Base-by-base conservation (phyloP, 1,140 invertebrate genomes). In the Panagrolaimus sp. region DNA sequence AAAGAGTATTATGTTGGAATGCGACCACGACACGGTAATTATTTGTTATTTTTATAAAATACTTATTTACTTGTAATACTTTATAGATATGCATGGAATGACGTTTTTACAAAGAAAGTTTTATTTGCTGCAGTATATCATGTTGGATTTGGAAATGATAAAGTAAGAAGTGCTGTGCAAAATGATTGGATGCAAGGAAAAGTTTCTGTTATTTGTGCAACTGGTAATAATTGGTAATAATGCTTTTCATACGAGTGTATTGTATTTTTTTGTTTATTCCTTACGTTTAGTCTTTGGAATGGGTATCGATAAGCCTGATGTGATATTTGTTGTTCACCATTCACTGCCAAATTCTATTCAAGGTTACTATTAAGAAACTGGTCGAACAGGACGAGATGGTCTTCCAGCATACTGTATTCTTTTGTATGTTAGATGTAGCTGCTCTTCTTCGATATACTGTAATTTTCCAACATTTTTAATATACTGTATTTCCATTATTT, bases 291-390 rank as follows among this genome's bases (percentile, higher is more conserved):
- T 83, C 28, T 86, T 86, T 84, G 85, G 85, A 9, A 0, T 75
- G 96, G 69, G 94, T 94, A 32, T 96, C 95, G 85, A 95, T 91
- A n/a, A 86, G 71, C 81, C 85, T 21, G 82, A 86, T 76, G 85
- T 87, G 8, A 77, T 85, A 21, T 78, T 83, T 58, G 80, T 87
- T 6, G 81, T 86, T 65, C 85, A 85, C 78, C 83, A 86, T 71
- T 81, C 88, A 9, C 65, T 87, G 55, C 86, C 89, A 3, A 87
- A 87, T 74, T 87, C 88, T 76, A 90, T 98, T 76, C 95, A 98
- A 86, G 92, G 93, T 1, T 96, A 95, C 82, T 98, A 98, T 86
- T 95, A 98, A 84, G 92, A 94, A 86, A 91, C 88, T 52, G 92
- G 92, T 43, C 86, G 92, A 83, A 91, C 91, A 58, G 92, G 92